Percentiles rank a stretch among this genome's conserved stretches.
Evolutionary conservation across 2,888 invertebrate species (phyloP).

Genomic region (Eupeodes latifasciatus): DNA sequence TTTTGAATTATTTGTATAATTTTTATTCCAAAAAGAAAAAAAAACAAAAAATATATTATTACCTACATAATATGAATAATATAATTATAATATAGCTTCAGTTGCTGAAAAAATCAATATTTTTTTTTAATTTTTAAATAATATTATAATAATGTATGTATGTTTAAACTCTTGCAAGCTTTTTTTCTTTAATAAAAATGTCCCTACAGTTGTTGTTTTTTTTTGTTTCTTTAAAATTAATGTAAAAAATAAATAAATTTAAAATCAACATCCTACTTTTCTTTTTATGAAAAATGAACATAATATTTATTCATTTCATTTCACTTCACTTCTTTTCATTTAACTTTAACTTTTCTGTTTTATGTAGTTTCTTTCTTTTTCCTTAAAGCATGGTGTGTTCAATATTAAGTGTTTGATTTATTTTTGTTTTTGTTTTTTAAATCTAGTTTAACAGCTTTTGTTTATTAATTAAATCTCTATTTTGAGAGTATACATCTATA

Average conservation of each 20-base stretch:
- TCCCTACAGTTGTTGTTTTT: slow-evolving; percentile 58
- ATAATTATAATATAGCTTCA: slow-evolving; percentile 53
- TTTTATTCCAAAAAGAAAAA: slow-evolving; percentile 74
- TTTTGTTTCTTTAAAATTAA: slow-evolving; percentile 31
- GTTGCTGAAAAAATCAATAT: slow-evolving; percentile 43
- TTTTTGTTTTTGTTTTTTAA: slow-evolving; percentile 20
- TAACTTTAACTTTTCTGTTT: not conserved
- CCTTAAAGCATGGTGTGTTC: slow-evolving; percentile 63
- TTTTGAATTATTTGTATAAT: slow-evolving; percentile 62
- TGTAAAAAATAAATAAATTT: slow-evolving; percentile 66
- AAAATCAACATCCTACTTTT: slow-evolving; percentile 71
- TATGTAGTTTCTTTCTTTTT: slow-evolving; percentile 17
- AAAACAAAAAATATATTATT: slow-evolving; percentile 52
- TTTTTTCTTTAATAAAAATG: slow-evolving; percentile 20
- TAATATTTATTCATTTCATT: slow-evolving; percentile 33
- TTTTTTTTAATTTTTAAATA: slow-evolving; percentile 4
- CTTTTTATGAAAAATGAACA: slow-evolving; percentile 28
- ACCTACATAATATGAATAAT: slow-evolving; percentile 27
- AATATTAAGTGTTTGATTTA: slow-evolving; percentile 41
- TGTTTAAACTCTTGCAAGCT: slow-evolving; percentile 39
- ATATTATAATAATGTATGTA: not conserved
- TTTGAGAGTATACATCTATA: slow-evolving; percentile 68
- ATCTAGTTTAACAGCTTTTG: slow-evolving; percentile 37
- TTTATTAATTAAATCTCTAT: slow-evolving; percentile 49
- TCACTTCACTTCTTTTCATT: slow-evolving; percentile 46